Percentiles rank a stretch among this genome's conserved stretches.
These are phyloP conservation scores for Drosophila recens DNA, from an alignment of 2,888 invertebrate genomes.

Conservation along the genomic window DNA sequence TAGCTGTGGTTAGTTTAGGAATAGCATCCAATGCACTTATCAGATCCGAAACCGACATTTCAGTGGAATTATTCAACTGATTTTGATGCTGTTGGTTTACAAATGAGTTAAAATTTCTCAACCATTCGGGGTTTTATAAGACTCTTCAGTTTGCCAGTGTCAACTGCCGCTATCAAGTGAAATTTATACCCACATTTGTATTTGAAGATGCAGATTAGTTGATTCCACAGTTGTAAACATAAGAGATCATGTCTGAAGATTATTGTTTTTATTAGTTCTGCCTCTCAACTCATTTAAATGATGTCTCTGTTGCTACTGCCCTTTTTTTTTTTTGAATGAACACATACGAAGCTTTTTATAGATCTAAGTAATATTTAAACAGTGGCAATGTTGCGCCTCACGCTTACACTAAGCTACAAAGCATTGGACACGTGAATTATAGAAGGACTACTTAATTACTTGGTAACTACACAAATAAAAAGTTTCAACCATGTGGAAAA, in stretches of 20 bases:
- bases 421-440: not conserved
- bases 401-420: conserved; percentile 10
- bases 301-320: conserved; percentile 45
- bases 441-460: not conserved
- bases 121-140: conserved; percentile 52
- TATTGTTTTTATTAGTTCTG: conserved; percentile 41
- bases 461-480: too few species aligned
- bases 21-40: conserved; percentile 61
- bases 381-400: not conserved
- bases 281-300: conserved; percentile 6
- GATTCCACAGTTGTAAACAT: conserved; percentile 33
- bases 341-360: conserved; percentile 12
- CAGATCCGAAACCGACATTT: conserved; percentile 74
- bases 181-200: conserved; percentile 48
- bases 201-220: conserved; percentile 34
- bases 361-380: not conserved
- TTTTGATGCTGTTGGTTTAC: conserved; percentile 2
- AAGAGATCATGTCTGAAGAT: conserved; percentile 23
- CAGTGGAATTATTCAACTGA: conserved; percentile 3
- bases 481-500: not conserved
- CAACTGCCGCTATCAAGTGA: conserved; percentile 34
- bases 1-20: conserved; percentile 38
- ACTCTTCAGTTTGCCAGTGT: conserved; percentile 9
- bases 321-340: conserved; percentile 4
- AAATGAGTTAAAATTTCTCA: conserved; percentile 16